A percentile compares a stretch with the other conserved stretches of the same genome.
These are phyloP conservation scores for Ramphastos sulfuratus DNA, from an alignment of 2,113 vertebrate species.

Conservation along the genomic window DNA sequence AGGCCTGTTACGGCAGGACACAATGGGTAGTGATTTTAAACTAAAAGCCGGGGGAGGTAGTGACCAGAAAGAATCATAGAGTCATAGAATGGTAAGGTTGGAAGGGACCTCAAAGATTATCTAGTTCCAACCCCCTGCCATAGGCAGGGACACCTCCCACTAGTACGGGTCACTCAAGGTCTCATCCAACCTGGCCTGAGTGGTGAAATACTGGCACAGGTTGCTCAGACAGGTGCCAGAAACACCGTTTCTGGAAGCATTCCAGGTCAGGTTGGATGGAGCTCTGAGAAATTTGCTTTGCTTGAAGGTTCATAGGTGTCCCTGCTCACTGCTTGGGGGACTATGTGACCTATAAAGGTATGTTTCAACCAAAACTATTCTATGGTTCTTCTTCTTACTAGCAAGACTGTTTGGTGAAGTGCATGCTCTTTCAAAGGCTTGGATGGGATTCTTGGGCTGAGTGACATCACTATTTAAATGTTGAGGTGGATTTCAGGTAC, in stretches of 20 bases:
- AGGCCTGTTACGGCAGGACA: too few species aligned
- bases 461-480: neutral
- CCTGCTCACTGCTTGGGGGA: neutral
- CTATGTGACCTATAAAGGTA: neutral
- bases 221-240: neutral
- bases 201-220: neutral
- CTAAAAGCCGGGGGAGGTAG: neutral
- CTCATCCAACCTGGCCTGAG: too few species aligned
- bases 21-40: neutral
- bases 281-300: neutral
- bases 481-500: neutral
- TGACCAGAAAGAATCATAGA: neutral
- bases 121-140: too few species aligned
- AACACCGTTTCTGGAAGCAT: neutral
- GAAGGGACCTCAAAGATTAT: too few species aligned
- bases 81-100: too few species aligned
- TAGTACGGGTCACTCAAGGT: too few species aligned
- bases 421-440: neutral
- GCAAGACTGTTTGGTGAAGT: rapidly evolving
- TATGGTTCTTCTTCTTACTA: neutral
- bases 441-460: neutral
- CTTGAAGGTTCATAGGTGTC: neutral
- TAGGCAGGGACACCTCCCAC: too few species aligned
- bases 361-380: neutral
- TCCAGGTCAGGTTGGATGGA: neutral